These are phyloP conservation scores for Procambarus virginalis DNA, from an alignment of 1,140 invertebrate genomes.

Conservation along the genomic window DNA sequence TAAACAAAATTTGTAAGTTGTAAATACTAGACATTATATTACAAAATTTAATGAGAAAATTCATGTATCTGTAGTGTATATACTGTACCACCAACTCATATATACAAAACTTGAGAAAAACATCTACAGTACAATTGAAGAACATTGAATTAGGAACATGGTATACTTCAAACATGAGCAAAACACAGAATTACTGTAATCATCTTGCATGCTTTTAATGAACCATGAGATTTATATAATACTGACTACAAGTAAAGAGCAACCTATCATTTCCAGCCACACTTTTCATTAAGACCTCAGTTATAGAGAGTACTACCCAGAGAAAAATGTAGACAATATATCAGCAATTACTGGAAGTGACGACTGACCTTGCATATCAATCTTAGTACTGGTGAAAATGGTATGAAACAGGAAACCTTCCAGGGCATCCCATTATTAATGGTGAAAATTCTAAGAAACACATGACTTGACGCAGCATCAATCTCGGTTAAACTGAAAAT, in stretches of 20 bases:
- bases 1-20: background rate
- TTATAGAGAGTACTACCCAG: too few species aligned
- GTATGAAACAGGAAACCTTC: background rate
- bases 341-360: background rate
- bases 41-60: background rate
- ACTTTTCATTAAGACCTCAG: background rate
- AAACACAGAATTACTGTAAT: background rate
- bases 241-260: conserved; percentile 9
- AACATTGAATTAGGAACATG: background rate
- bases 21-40: background rate
- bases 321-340: background rate
- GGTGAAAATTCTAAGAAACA: background rate
- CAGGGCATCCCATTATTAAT: background rate
- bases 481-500: conserved; percentile 1
- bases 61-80: background rate
- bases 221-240: conserved; percentile 40
- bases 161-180: background rate
- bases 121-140: background rate
- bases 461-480: background rate
- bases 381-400: background rate
- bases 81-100: background rate
- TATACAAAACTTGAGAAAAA: background rate
- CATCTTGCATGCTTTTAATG: conserved; percentile 1
- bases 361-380: background rate
- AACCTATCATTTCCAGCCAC: background rate